A percentile compares a stretch with the other conserved stretches of the same genome.
Evolutionary conservation across 2,888 invertebrate genomes (phyloP).

Genomic region (Drosophila mimica): DNA sequence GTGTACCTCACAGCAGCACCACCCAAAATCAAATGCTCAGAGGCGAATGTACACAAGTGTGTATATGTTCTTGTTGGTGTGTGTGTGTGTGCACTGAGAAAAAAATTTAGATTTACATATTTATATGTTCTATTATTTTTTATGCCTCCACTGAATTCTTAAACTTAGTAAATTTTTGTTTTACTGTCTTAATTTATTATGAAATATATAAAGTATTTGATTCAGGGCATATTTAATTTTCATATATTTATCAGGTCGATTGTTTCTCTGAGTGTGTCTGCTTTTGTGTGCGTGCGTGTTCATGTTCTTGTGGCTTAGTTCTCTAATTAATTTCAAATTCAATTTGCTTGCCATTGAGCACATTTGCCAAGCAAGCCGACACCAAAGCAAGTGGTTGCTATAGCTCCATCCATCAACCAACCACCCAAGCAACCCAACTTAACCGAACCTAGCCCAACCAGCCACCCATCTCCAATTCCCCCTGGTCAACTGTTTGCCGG

Average conservation of each 20-base stretch:
- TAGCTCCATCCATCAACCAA: slow-evolving; percentile 1
- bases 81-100: slow-evolving; percentile 11
- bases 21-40: background rate
- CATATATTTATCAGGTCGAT: background rate
- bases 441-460: background rate
- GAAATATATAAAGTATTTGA: background rate
- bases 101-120: background rate
- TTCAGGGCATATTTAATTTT: background rate
- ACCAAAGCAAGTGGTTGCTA: slow-evolving; percentile 12
- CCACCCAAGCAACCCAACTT: slow-evolving; percentile 1
- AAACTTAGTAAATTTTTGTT: background rate
- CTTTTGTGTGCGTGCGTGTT: slow-evolving; percentile 19
- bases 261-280: background rate
- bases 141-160: background rate
- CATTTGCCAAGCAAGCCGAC: slow-evolving; percentile 18
- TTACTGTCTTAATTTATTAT: background rate
- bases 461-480: background rate
- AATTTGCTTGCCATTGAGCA: slow-evolving; percentile 68
- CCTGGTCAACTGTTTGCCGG: slow-evolving; percentile 2
- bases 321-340: slow-evolving; percentile 77
- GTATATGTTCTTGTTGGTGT: background rate
- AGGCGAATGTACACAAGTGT: slow-evolving; percentile 4
- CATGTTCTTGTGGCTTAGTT: slow-evolving; percentile 49
- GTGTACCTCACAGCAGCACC: slow-evolving; percentile 35
- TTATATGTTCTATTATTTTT: background rate